Conservation (phyloP, 2,888 invertebrate genomes). For the Diarsia brunnea region DNA sequence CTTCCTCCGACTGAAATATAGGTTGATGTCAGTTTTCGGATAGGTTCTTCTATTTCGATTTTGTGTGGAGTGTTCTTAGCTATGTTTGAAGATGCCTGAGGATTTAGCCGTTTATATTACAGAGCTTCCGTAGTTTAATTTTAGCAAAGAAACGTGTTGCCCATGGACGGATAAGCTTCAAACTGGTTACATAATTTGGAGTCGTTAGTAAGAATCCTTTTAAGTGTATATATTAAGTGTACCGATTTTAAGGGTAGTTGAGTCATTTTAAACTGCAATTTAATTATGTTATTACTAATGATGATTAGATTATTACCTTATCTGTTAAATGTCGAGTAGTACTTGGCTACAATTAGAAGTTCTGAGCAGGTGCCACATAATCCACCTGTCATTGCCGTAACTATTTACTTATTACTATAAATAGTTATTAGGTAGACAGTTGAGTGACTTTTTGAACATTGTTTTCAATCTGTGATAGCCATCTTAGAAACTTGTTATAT, state of each 20-base stretch:
- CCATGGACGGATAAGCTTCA: not conserved
- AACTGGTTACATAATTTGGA: not conserved
- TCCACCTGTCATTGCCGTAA: slow-evolving; percentile 12
- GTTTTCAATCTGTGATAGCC: not conserved
- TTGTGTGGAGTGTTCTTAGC: too few relatives aligned
- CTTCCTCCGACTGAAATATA: slow-evolving; percentile 87
- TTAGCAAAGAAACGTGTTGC: not conserved
- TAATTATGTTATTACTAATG: slow-evolving; percentile 22
- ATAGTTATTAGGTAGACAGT: not conserved
- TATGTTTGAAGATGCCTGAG: too few relatives aligned
- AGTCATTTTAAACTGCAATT: slow-evolving; percentile 14
- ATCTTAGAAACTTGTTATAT: not conserved
- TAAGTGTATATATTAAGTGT: not conserved
- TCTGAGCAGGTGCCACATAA: slow-evolving; percentile 24
- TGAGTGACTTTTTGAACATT: not conserved
- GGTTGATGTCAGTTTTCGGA: not conserved
- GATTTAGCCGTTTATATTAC: not conserved
- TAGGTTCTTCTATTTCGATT: too few relatives aligned
- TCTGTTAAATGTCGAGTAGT: slow-evolving; percentile 10
- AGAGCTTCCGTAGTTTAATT: not conserved
- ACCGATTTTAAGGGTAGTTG: not conserved
- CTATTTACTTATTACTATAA: slow-evolving; percentile 1
- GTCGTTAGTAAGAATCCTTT: not conserved
- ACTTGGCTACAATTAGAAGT: slow-evolving; percentile 24
- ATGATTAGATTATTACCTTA: slow-evolving; percentile 6